A percentile compares a stretch with the other conserved stretches of the same genome.
Conservation (phyloP, 1,140 invertebrate species). For the Trichonephila clavata region DNA sequence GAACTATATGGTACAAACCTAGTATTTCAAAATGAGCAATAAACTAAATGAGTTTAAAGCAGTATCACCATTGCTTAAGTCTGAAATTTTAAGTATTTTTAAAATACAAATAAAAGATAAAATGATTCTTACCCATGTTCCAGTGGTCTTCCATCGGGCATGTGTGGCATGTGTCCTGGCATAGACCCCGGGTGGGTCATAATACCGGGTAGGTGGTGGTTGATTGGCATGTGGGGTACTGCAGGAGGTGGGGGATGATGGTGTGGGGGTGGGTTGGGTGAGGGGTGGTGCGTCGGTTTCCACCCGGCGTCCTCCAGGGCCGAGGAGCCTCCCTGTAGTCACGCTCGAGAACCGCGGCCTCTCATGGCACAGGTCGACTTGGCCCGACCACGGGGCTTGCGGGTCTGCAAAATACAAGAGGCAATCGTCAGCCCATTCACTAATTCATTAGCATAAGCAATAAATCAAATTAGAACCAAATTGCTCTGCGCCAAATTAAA, state of each 20-base stretch:
- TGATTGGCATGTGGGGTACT: constrained; percentile 47
- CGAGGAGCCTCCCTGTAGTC: constrained; percentile 77
- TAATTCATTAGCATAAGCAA: too few species aligned
- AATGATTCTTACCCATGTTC: constrained; percentile 75
- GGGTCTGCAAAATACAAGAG: constrained; percentile 53
- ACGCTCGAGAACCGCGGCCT: constrained; percentile 74
- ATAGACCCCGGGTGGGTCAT: constrained; percentile 66
- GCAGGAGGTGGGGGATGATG: constrained; percentile 49
- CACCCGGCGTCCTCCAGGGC: constrained; percentile 77
- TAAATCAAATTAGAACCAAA: too few species aligned
- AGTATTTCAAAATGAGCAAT: too few species aligned
- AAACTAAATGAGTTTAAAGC: too few species aligned
- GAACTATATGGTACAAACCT: too few species aligned
- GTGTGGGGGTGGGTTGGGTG: constrained; percentile 48
- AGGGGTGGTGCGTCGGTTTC: constrained; percentile 56
- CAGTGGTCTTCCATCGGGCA: constrained; percentile 71
- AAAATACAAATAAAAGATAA: background rate
- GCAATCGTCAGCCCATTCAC: background rate
- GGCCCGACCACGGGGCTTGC: constrained; percentile 75
- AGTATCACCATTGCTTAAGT: too few species aligned
- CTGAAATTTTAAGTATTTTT: too few species aligned
- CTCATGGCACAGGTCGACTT: constrained; percentile 74
- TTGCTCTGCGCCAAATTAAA: too few species aligned
- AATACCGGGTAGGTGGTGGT: constrained; percentile 55
- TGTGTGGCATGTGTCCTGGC: constrained; percentile 67